A percentile compares a stretch with the other conserved stretches of the same genome.
These are phyloP conservation scores for Coryphaenoides rupestris DNA, from an alignment of 2,113 vertebrate genomes.

Conservation along the genomic window DNA sequence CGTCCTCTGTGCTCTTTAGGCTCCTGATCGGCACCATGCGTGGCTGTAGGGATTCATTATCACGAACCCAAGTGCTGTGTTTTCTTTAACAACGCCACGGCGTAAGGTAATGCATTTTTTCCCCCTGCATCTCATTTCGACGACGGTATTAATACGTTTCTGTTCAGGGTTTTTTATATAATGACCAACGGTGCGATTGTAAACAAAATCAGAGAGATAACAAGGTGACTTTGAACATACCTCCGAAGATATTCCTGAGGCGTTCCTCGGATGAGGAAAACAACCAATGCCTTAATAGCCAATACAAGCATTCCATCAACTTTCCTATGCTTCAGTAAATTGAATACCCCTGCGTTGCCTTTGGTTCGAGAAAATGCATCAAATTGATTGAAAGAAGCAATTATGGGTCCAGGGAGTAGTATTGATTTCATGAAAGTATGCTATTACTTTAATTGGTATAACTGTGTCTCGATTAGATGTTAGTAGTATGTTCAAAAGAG, in stretches of 20 bases:
- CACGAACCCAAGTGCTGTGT: constrained; percentile 30
- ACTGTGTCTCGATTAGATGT: constrained; percentile 60
- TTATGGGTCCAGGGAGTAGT: constrained; percentile 60
- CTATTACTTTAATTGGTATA: constrained; percentile 72
- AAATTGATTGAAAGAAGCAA: constrained; percentile 74
- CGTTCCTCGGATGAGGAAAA: constrained; percentile 60
- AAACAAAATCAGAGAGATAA: constrained; percentile 61
- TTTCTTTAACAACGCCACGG: constrained; percentile 42
- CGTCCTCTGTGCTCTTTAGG: not conserved
- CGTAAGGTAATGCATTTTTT: constrained; percentile 62
- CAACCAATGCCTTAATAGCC: constrained; percentile 67
- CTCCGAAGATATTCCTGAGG: constrained; percentile 53
- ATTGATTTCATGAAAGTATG: constrained; percentile 71
- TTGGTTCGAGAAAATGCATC: constrained; percentile 71
- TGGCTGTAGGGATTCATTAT: constrained; percentile 31
- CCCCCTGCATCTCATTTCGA: constrained; percentile 71
- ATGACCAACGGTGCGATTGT: constrained; percentile 57
- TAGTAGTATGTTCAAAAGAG: constrained; percentile 34
- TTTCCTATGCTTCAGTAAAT: constrained; percentile 70
- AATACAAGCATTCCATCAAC: constrained; percentile 70
- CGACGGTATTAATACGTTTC: constrained; percentile 59
- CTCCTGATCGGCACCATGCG: not conserved
- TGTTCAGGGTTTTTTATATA: constrained; percentile 49
- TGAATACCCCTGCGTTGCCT: constrained; percentile 65
- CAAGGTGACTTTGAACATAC: constrained; percentile 70